Evolutionary conservation across 2,113 vertebrate species (phyloP).

Genomic region (mouse (Mus musculus)): GRCm39 chr14:39500001-39500500

Average conservation of each 20-base stretch:
- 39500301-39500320: neutral
- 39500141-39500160: neutral
- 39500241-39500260: neutral
- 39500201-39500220: neutral
- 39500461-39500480: neutral
- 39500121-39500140: neutral
- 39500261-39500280: neutral
- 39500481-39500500: neutral
- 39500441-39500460: neutral
- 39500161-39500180: neutral
- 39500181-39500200: neutral
- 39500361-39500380: neutral
- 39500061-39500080: neutral
- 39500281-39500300: neutral
- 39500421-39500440: neutral
- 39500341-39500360: neutral
- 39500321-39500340: neutral
- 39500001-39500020: neutral
- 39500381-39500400: neutral
- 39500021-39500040: neutral
- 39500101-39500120: neutral
- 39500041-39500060: neutral
- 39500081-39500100: neutral
- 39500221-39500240: no score
- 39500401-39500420: neutral